Conservation (phyloP, 2,113 vertebrate genomes). For the Gavia stellata region DNA sequence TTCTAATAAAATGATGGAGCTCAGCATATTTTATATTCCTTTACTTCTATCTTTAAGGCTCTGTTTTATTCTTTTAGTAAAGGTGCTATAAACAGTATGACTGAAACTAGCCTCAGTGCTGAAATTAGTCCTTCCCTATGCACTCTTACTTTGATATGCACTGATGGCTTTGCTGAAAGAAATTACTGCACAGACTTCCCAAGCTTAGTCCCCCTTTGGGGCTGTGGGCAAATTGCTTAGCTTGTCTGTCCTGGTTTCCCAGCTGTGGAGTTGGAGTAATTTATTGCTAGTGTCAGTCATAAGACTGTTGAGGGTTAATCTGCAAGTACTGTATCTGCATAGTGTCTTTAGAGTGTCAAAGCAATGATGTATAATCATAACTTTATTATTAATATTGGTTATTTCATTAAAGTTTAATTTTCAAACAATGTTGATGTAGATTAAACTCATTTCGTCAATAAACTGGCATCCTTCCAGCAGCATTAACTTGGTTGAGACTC, state of each 20-base stretch:
- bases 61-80: not conserved
- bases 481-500: not conserved
- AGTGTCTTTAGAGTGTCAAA: not conserved
- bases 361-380: not conserved
- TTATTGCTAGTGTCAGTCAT: not conserved
- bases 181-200: not conserved
- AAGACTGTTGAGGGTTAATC: not conserved
- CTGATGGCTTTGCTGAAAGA: constrained; percentile 40
- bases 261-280: constrained; percentile 17
- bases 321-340: not conserved
- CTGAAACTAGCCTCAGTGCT: not conserved
- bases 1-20: not conserved
- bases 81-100: not conserved
- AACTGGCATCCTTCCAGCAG: constrained; percentile 13
- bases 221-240: not conserved
- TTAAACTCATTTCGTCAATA: not conserved
- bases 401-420: constrained; percentile 25
- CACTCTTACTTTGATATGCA: not conserved
- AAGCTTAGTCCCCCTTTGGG: constrained; percentile 25
- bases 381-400: constrained; percentile 29
- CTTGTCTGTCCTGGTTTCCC: constrained; percentile 37
- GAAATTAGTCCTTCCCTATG: not conserved
- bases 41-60: not conserved
- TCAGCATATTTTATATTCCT: not conserved
- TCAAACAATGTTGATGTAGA: not conserved